A percentile compares a stretch with the other conserved stretches of the same genome.
These are phyloP conservation scores for Portevinia maculata DNA, from an alignment of 2,888 invertebrate species.

Conservation along the genomic window DNA sequence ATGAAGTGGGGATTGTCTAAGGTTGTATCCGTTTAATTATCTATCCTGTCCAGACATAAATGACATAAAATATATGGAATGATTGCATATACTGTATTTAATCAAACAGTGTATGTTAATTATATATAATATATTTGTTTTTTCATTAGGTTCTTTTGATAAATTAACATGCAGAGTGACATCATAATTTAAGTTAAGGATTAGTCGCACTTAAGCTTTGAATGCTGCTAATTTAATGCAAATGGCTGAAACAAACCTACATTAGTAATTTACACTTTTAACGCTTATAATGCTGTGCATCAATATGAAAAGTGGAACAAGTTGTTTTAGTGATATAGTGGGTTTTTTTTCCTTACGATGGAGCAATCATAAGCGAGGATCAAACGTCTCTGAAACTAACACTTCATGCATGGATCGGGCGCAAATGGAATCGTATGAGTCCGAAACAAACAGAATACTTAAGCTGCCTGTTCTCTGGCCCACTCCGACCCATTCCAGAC, in stretches of 20 bases:
- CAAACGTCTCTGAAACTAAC: no score
- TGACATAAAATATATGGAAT: constrained; percentile 2
- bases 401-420: no score
- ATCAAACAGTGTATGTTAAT: constrained; percentile 23
- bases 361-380: no score
- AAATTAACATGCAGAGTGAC: neutral
- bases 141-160: neutral
- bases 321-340: no score
- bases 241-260: neutral
- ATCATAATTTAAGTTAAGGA: neutral
- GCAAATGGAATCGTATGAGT: no score
- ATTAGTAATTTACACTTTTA: no score
- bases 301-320: no score
- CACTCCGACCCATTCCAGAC: no score
- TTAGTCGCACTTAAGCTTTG: neutral
- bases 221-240: neutral
- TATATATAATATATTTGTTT: neutral
- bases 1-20: neutral
- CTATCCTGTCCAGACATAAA: constrained; percentile 17
- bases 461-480: no score
- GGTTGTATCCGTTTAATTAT: constrained; percentile 31
- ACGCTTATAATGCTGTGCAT: no score
- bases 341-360: no score
- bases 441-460: no score
- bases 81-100: neutral